These are phyloP conservation scores for Falcunculus frontatus DNA, from an alignment of 2,113 vertebrate genomes.

Conservation along the genomic window DNA sequence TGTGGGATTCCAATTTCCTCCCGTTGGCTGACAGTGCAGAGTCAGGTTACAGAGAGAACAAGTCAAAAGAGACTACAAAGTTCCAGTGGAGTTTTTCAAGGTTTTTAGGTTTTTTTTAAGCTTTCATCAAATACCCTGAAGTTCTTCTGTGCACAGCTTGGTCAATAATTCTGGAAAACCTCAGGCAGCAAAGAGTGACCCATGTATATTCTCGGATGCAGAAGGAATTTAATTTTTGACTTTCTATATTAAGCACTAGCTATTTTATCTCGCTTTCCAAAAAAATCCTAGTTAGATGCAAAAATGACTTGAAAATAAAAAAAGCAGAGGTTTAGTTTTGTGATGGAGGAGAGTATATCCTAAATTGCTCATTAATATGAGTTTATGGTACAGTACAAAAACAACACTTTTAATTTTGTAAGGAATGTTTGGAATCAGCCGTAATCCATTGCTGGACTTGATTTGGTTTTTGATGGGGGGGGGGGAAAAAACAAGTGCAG, in stretches of 20 bases:
- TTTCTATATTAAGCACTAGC: slow-evolving; percentile 60
- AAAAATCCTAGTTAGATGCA: slow-evolving; percentile 34
- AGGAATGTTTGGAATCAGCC: background rate
- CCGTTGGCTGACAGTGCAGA: background rate
- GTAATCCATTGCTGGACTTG: slow-evolving; percentile 37
- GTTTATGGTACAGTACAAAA: slow-evolving; percentile 54
- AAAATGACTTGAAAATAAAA: slow-evolving; percentile 33
- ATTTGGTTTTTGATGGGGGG: background rate
- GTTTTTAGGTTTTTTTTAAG: background rate
- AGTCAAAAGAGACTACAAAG: background rate
- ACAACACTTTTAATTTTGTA: slow-evolving; percentile 12
- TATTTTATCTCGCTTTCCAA: slow-evolving; percentile 67
- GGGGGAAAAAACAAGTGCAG: background rate
- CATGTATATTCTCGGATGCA: slow-evolving; percentile 32
- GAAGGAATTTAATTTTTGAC: slow-evolving; percentile 58
- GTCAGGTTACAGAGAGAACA: background rate
- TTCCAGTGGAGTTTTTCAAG: background rate
- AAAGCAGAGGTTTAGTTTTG: slow-evolving; percentile 59
- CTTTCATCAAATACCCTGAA: background rate
- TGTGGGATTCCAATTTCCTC: background rate
- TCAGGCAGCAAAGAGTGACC: slow-evolving; percentile 58
- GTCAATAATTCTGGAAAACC: slow-evolving; percentile 66
- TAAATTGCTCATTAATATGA: slow-evolving; percentile 47
- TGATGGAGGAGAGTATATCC: slow-evolving; percentile 59
- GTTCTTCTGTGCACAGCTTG: slow-evolving; percentile 47